Percentiles rank a stretch among this genome's conserved stretches.
Evolutionary conservation across 2,797 vertebrate species (phyloP).

Genomic region (Xiphophorus birchmanni): DNA sequence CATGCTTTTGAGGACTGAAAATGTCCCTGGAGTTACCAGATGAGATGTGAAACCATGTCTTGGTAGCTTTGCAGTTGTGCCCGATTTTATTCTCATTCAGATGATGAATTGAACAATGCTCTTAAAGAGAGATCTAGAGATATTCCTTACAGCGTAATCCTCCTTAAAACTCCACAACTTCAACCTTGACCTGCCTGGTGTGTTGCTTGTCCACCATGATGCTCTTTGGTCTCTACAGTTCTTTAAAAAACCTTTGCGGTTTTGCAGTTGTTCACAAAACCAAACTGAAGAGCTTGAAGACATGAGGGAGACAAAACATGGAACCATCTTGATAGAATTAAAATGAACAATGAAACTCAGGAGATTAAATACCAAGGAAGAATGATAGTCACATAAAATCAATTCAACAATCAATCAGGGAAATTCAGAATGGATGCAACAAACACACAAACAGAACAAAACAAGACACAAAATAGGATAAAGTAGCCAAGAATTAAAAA

Average conservation of each 20-base stretch:
- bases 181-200: background rate
- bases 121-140: background rate
- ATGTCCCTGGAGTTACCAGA: background rate
- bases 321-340: background rate
- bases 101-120: background rate
- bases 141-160: background rate
- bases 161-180: background rate
- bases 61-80: background rate
- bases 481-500: background rate
- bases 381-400: background rate
- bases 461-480: background rate
- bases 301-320: background rate
- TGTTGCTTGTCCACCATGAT: background rate
- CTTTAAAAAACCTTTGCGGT: background rate
- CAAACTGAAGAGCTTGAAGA: background rate
- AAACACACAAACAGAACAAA: background rate
- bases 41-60: background rate
- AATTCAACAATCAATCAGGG: too few relatives aligned
- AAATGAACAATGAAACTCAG: background rate
- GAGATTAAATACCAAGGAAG: background rate
- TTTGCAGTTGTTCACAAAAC: background rate
- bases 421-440: too few relatives aligned
- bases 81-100: background rate
- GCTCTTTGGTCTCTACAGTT: background rate
- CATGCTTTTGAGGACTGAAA: slow-evolving; percentile 35